Conservation (phyloP, 2,888 invertebrate species). For the Lapara coniferarum region DNA sequence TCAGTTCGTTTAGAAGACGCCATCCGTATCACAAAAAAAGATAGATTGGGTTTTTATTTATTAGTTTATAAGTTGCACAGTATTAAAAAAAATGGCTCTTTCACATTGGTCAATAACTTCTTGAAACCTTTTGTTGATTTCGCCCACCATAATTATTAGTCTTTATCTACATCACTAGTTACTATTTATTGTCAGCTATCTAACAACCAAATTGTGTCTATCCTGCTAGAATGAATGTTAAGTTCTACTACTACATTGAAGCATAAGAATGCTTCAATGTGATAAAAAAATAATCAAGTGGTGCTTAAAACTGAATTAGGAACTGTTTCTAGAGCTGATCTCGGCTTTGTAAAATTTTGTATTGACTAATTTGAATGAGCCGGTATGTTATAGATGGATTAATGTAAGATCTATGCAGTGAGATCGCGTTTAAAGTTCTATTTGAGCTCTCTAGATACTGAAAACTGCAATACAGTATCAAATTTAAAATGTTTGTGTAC, state of each 20-base stretch:
- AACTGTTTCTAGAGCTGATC: too few relatives aligned
- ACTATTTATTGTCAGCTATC: too few relatives aligned
- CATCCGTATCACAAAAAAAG: constrained; percentile 81
- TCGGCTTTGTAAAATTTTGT: background rate
- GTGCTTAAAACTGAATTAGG: too few relatives aligned
- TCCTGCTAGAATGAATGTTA: too few relatives aligned
- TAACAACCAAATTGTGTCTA: too few relatives aligned
- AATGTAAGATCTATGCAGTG: constrained; percentile 34
- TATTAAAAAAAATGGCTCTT: constrained; percentile 24
- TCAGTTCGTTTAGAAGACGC: constrained; percentile 65
- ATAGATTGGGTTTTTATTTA: constrained; percentile 47
- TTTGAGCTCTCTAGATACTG: background rate
- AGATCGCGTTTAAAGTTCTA: constrained; percentile 23
- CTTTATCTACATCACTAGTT: too few relatives aligned
- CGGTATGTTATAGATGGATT: constrained; percentile 35
- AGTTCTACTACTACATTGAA: too few relatives aligned
- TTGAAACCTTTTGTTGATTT: background rate
- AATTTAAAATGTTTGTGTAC: background rate
- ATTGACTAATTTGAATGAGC: constrained; percentile 13
- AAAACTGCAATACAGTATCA: background rate
- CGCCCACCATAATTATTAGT: too few relatives aligned
- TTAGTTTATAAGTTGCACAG: constrained; percentile 29
- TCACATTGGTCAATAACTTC: background rate
- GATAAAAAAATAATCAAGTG: too few relatives aligned
- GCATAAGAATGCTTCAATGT: too few relatives aligned